These are phyloP conservation scores for Linnaemya vulpina DNA, from an alignment of 2,888 invertebrate genomes.

Conservation along the genomic window DNA sequence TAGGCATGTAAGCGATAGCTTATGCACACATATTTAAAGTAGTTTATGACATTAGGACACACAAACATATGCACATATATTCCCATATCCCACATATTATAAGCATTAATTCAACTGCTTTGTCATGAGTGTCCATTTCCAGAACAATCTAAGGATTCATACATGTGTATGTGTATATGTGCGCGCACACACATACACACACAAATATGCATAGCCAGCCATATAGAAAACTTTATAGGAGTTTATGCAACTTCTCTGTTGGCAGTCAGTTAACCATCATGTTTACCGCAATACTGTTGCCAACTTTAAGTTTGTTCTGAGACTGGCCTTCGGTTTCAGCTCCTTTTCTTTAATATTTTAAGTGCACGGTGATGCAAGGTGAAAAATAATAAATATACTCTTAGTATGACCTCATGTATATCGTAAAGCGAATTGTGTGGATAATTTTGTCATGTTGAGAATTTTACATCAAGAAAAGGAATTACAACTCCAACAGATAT, in stretches of 20 bases:
- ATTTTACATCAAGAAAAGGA: no score
- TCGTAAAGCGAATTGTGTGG: no score
- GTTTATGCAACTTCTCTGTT: not conserved
- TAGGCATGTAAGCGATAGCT: not conserved
- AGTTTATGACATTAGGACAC: not conserved
- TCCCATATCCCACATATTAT: not conserved
- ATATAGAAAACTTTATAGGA: not conserved
- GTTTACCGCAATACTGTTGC: not conserved
- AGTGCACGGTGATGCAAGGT: no score
- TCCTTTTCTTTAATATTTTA: no score
- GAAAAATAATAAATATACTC: no score
- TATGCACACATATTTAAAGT: not conserved
- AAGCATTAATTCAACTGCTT: not conserved
- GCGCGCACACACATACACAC: not conserved
- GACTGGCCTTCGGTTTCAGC: not conserved
- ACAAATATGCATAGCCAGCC: not conserved
- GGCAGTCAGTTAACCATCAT: not conserved
- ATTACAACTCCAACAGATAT: no score
- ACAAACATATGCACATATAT: not conserved
- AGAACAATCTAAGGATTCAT: slow-evolving; percentile 29
- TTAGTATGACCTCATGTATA: no score
- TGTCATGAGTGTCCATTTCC: slow-evolving; percentile 10
- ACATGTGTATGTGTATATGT: not conserved
- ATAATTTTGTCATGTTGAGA: no score
- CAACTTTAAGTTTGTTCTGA: not conserved